Base-by-base conservation (phyloP, 1,140 invertebrate genomes). In the Cotesia chilonis region DNA sequence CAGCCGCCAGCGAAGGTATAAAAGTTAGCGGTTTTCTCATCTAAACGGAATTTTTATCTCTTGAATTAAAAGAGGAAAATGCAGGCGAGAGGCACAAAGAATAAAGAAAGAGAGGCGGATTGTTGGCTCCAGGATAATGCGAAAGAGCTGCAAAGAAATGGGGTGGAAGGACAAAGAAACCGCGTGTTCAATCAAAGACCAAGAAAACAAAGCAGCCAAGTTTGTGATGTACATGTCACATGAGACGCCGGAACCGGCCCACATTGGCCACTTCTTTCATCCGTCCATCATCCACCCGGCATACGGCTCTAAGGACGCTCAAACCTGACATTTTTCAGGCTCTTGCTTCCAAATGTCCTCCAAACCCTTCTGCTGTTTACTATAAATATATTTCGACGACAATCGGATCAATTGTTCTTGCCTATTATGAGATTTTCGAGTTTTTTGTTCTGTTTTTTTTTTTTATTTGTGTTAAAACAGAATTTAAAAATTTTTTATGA, bases 191-290 rank as follows among this genome's bases (percentile, higher is more conserved):
- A 87, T 86, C 85, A 87, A 86, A 87, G 78, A 81, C 79, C 38
- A 57, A 52, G 81, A 85, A 87, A 87, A 86, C 82, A 85, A 85
- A 81, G 78, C 73, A 36, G 52, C 74, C 72, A 37, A 47, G 41
- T 47, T 47, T 47, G 73, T 79, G 83, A 81, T 81, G 79, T 79
- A 80, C 78, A 77, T 86, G 86, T 87, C 86, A 86, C 82, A 81
- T 77, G 86, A 87, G 83, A 87, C 82, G 83, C 79, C 80, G 83
- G 84, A 84, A 84, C 80, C 85, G 81, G 76, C 86, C 86, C 85
- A 87, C 80, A 87, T 87, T 87, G 84, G 86, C 86, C 86, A 87
- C 86, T 87, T 87, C 85, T 84, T 87, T 87, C 83, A 87, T 77
- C 81, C 82, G 85, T 87, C 86, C 78, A 83, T 87, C 86, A 87